These are phyloP conservation scores for Capromys pilorides DNA, from an alignment of 2,797 vertebrate genomes.

Conservation along the genomic window DNA sequence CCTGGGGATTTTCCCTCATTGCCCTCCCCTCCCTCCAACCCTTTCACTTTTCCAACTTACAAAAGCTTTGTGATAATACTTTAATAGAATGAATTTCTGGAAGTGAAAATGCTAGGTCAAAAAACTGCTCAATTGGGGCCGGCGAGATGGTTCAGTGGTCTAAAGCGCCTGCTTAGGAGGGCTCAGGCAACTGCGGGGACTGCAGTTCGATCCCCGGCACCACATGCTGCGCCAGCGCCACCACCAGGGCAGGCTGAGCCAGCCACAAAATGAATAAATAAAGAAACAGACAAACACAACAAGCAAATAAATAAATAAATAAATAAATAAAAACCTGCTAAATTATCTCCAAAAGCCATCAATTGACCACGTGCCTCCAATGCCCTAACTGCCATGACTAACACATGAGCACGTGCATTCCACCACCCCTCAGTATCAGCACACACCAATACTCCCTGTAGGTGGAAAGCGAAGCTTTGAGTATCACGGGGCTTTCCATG, in stretches of 20 bases:
- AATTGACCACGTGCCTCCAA: background rate
- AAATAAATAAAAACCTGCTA: slow-evolving; percentile 58
- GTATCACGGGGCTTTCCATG: background rate
- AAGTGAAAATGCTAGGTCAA: slow-evolving; percentile 11
- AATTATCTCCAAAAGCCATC: slow-evolving; percentile 26
- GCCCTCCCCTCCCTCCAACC: background rate
- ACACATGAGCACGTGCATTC: background rate
- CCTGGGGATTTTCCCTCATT: background rate
- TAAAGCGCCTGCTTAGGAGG: no score
- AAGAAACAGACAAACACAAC: no score
- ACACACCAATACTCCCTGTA: background rate
- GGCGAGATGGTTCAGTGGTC: no score
- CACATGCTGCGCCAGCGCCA: no score
- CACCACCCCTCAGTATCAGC: background rate
- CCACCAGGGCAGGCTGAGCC: no score
- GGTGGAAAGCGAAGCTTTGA: slow-evolving; percentile 1
- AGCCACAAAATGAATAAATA: no score
- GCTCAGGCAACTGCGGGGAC: no score
- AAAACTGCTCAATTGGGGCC: no score
- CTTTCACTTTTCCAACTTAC: background rate
- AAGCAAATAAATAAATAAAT: no score
- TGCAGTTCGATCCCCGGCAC: no score
- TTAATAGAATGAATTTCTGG: slow-evolving; percentile 28
- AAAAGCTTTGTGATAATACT: background rate
- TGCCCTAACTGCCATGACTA: background rate